Conservation (phyloP, 2,797 vertebrate species). For the Apogon talboti region DNA sequence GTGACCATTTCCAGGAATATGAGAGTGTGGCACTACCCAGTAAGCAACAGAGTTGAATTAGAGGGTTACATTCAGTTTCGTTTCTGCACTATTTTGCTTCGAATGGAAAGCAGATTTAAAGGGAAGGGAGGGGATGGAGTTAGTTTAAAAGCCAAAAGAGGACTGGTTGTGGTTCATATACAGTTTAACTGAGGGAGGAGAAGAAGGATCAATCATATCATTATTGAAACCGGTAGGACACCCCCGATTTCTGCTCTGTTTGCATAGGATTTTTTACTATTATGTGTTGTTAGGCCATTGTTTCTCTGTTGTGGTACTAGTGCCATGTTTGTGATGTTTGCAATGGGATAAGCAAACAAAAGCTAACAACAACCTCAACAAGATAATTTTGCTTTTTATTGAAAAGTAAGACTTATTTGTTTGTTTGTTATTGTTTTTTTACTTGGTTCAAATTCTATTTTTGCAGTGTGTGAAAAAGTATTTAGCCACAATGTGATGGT, state of each 20-base stretch:
- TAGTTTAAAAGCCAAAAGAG: conserved; percentile 23
- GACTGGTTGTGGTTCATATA: conserved; percentile 1
- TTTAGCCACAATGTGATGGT: too few relatives aligned
- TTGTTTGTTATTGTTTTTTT: too few relatives aligned
- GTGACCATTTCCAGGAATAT: conserved; percentile 38
- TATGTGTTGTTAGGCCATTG: neutral
- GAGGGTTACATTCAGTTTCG: conserved; percentile 61
- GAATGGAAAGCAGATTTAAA: conserved; percentile 18
- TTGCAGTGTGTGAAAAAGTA: too few relatives aligned
- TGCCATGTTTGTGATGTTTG: too few relatives aligned
- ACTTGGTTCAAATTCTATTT: too few relatives aligned
- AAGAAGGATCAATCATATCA: neutral
- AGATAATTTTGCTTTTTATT: too few relatives aligned
- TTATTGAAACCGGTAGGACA: conserved; percentile 42
- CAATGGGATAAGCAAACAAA: too few relatives aligned
- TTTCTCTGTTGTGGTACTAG: too few relatives aligned
- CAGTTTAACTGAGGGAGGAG: neutral
- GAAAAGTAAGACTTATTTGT: too few relatives aligned
- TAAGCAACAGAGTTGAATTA: neutral
- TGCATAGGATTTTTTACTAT: neutral
- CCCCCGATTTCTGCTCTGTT: neutral
- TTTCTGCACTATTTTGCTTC: conserved; percentile 46
- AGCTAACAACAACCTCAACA: too few relatives aligned
- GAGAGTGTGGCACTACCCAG: conserved; percentile 1
- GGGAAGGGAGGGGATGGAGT: neutral